Conservation (phyloP, 2,888 invertebrate species). For the Amiota minor region DNA sequence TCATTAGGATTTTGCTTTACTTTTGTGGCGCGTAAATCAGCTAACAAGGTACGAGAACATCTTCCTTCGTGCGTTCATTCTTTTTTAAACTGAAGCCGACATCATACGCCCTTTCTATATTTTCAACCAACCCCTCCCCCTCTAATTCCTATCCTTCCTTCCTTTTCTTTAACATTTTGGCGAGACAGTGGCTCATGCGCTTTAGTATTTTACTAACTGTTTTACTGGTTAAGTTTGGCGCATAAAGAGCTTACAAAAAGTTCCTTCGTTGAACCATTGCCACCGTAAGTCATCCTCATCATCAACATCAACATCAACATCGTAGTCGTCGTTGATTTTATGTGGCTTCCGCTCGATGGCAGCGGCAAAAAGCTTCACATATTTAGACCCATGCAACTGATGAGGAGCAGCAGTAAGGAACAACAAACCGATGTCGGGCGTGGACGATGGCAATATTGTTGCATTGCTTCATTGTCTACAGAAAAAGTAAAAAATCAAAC, state of each 20-base stretch:
- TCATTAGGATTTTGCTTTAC: too few relatives aligned
- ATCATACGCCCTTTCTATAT: background rate
- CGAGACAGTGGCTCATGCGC: constrained; percentile 36
- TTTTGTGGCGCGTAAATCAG: constrained; percentile 9
- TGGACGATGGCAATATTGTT: constrained; percentile 7
- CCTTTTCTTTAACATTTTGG: too few relatives aligned
- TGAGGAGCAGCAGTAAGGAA: background rate
- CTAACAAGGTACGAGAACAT: constrained; percentile 17
- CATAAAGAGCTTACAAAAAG: background rate
- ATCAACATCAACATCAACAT: constrained; percentile 11
- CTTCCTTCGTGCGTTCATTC: background rate
- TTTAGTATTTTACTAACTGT: constrained; percentile 17
- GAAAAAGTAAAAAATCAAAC: background rate
- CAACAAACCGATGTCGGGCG: constrained; percentile 26
- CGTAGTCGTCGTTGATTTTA: constrained; percentile 47
- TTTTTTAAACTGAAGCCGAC: background rate
- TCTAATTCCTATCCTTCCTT: too few relatives aligned
- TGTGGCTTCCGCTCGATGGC: constrained; percentile 57
- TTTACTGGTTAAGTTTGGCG: constrained; percentile 35
- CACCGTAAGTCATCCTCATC: constrained; percentile 16
- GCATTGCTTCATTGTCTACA: background rate
- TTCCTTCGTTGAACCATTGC: constrained; percentile 17
- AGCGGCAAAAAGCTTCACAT: constrained; percentile 45
- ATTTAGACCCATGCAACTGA: too few relatives aligned
- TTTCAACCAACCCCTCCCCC: background rate